Evolutionary conservation across 1,140 invertebrate genomes (phyloP).

Genomic region (Triops longicaudatus): DNA sequence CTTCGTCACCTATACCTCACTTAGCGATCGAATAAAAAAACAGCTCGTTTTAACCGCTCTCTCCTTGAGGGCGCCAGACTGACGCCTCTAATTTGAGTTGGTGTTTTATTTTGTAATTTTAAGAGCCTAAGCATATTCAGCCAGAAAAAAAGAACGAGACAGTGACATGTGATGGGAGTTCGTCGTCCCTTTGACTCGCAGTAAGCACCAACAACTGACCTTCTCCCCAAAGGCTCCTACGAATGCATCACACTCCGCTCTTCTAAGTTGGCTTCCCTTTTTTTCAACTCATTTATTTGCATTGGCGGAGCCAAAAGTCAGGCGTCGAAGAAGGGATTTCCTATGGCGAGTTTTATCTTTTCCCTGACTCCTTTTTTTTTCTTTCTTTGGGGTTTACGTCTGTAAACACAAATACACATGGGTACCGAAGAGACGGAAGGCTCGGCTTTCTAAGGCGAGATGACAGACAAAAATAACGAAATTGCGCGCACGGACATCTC

Average conservation of each 20-base stretch:
- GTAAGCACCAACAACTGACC: neutral
- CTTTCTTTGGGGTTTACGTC: too few species aligned
- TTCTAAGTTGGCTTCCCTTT: neutral
- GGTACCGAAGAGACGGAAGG: too few species aligned
- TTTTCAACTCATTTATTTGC: conserved; percentile 1
- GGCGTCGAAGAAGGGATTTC: neutral
- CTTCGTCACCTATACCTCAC: neutral
- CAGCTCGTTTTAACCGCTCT: neutral
- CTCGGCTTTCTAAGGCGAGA: too few species aligned
- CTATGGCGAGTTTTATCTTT: neutral
- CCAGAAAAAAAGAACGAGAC: neutral
- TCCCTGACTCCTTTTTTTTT: neutral
- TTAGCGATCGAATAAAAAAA: neutral
- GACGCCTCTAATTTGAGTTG: neutral
- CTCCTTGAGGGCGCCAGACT: neutral
- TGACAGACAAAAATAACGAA: too few species aligned
- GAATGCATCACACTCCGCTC: conserved; percentile 2
- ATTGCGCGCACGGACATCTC: too few species aligned
- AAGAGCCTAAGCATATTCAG: neutral
- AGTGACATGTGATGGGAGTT: neutral
- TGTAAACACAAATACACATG: too few species aligned
- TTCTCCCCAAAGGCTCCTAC: conserved; percentile 3
- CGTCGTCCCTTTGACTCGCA: neutral
- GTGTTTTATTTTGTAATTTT: neutral
- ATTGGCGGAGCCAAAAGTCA: neutral